Base-by-base conservation (phyloP, 2,797 vertebrate genomes). In the Pseudochirops corinnae region DNA sequence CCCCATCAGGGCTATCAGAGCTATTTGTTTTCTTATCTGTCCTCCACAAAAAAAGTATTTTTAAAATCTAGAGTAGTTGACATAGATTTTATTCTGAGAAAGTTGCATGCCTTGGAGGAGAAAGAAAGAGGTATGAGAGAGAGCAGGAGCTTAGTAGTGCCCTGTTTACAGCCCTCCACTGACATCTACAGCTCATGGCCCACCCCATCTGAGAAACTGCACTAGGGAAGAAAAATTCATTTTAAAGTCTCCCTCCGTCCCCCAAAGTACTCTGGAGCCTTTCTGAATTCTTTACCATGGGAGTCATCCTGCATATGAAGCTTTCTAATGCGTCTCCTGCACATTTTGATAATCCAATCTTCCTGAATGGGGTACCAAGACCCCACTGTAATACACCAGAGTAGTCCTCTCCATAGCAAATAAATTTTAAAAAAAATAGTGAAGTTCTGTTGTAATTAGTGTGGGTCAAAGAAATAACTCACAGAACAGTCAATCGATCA, bases 271-370 rank as follows among this genome's bases (percentile, higher is more conserved):
- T 94, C 94, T 93, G 93, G 60, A 87, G 57, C 53, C 92, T 1
- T 93, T 29, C 90, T 55, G 13, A 46, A 11, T 60, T 24, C 2
- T 94, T 92, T 55, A 24, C 53, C 90, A 4, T 90, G 67, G 6
- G 9, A 29, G 57, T 95, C 56, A 55, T 94, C 94, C 46, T 93
- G 90, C 60, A 91, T 67, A 93, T 53, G 93, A 94, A 96, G 53
- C 13, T 90, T 90, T 95, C 16, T 60, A 90, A 55, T 7, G 56
- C 92, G 55, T 92, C 52, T 62, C 95, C 67, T 95, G 50, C 21
- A 0, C 46, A 46, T 93, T 95, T 93, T 90, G 94, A 82, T 74
- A 95, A 82, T 82, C 46, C 58, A 60, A 58, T 24, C 31, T 96
- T 90, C 56, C 29, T 92, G 91, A 33, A 93, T 55, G 91, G 55